Conservation (phyloP, 1,140 invertebrate genomes). For the Gerris buenoi region DNA sequence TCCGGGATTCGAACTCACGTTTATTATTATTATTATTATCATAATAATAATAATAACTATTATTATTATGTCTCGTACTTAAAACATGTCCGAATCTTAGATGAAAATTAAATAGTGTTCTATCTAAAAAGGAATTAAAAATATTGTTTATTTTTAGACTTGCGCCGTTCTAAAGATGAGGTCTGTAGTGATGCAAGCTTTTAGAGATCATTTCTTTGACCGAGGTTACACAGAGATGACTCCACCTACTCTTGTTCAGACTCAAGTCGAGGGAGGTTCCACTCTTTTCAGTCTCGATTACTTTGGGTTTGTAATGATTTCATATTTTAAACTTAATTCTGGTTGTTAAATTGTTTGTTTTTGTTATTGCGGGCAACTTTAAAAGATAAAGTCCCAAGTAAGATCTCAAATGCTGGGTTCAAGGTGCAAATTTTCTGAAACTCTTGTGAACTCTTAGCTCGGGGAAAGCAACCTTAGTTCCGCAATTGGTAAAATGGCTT, state of each 20-base stretch:
- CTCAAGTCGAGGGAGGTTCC: slow-evolving; percentile 93
- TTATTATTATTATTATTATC: too few relatives aligned
- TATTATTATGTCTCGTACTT: too few relatives aligned
- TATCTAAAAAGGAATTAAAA: too few relatives aligned
- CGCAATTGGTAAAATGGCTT: too few relatives aligned
- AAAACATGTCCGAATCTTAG: too few relatives aligned
- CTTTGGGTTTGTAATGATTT: slow-evolving; percentile 70
- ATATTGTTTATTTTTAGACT: slow-evolving; percentile 43
- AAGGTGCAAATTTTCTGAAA: too few relatives aligned
- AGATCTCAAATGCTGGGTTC: too few relatives aligned
- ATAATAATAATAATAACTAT: too few relatives aligned
- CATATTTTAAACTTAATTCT: slow-evolving; percentile 1
- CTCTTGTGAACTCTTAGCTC: too few relatives aligned
- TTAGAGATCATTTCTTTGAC: slow-evolving; percentile 77
- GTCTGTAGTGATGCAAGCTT: slow-evolving; percentile 74
- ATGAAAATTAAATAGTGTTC: too few relatives aligned
- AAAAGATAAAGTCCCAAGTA: background rate
- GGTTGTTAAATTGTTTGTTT: background rate
- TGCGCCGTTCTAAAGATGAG: slow-evolving; percentile 81
- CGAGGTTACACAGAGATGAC: slow-evolving; percentile 83
- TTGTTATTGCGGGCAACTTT: background rate
- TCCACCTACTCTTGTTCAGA: slow-evolving; percentile 93
- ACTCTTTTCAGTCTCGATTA: slow-evolving; percentile 93
- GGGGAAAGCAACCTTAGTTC: too few relatives aligned
- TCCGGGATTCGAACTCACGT: too few relatives aligned